Evolutionary conservation across 2,797 vertebrate species (phyloP).

Genomic region (Peromyscus eremicus): DNA sequence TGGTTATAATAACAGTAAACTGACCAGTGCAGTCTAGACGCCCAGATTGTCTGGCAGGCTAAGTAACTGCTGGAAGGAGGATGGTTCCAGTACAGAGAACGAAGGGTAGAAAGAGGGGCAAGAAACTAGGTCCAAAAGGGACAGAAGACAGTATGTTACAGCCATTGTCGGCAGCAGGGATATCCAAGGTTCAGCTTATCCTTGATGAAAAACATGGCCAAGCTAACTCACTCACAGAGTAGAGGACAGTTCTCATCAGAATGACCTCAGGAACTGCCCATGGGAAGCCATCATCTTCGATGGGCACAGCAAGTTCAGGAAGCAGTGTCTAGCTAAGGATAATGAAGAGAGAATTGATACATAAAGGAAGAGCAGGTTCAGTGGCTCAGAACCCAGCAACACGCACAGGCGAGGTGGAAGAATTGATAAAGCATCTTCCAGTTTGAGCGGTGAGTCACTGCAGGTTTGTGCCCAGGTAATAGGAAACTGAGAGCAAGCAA

Average conservation of each 20-base stretch:
- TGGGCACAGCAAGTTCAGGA: neutral
- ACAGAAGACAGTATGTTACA: too few relatives aligned
- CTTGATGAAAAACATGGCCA: neutral
- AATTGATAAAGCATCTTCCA: constrained; percentile 23
- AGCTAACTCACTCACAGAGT: neutral
- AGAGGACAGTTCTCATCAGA: neutral
- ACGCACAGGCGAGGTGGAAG: too few relatives aligned
- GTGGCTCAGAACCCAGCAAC: neutral
- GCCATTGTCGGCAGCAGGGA: neutral
- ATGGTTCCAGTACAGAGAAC: neutral
- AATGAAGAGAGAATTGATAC: neutral
- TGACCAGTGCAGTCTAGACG: neutral
- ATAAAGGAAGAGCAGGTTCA: neutral
- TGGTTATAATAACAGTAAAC: neutral
- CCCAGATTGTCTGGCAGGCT: neutral
- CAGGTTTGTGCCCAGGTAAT: neutral
- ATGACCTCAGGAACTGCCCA: neutral
- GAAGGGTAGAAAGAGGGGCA: too few relatives aligned
- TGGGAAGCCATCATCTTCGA: neutral
- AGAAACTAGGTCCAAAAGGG: neutral
- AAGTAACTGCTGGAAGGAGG: neutral
- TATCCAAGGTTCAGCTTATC: neutral
- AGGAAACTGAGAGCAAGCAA: neutral
- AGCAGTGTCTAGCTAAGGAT: neutral
- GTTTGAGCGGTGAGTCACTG: neutral